These are phyloP conservation scores for Halcyon leucocephala DNA, from an alignment of 2,797 vertebrate species.

Conservation along the genomic window DNA sequence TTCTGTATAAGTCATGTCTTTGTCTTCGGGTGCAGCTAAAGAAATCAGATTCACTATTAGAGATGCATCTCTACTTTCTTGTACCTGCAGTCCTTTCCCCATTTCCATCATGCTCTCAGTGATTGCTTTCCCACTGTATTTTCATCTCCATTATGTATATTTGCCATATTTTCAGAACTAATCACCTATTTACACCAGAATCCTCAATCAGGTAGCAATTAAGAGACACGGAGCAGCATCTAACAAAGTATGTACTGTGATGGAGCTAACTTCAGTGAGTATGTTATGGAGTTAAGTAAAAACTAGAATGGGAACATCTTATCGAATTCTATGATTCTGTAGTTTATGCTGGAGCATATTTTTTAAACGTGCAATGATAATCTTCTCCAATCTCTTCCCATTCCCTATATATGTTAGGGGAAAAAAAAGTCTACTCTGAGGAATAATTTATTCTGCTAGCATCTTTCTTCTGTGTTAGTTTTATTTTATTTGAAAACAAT, in stretches of 20 bases:
- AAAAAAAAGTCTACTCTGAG: background rate
- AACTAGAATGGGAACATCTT: background rate
- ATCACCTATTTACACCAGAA: background rate
- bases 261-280: background rate
- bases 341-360: background rate
- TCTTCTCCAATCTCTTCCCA: background rate
- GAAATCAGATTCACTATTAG: background rate
- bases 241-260: background rate
- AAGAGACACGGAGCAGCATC: background rate
- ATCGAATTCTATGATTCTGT: background rate
- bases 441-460: background rate
- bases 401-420: background rate
- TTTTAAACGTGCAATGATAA: background rate
- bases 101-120: background rate
- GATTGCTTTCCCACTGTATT: background rate
- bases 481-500: background rate
- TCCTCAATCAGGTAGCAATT: background rate
- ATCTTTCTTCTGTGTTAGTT: background rate
- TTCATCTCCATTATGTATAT: background rate
- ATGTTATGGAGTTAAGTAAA: background rate
- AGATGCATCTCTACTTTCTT: background rate
- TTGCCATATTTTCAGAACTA: background rate
- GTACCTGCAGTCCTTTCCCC: background rate
- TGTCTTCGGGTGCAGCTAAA: background rate
- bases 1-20: background rate